Evolutionary conservation across 2,888 invertebrate genomes (phyloP).

Genomic region (Watsonalla binaria): DNA sequence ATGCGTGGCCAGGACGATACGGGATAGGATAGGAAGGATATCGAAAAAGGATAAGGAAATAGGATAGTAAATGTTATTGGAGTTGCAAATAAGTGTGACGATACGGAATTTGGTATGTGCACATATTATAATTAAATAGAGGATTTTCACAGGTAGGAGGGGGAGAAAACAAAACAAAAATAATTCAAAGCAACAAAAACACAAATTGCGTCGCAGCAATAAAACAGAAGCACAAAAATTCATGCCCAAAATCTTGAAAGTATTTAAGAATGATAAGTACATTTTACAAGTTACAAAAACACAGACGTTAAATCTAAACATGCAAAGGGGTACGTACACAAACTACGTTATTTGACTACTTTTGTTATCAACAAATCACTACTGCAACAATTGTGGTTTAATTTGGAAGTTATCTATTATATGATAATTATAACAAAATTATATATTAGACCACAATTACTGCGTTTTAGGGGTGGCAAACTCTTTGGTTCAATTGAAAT

Average conservation of each 20-base stretch:
- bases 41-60: slow-evolving; percentile 3
- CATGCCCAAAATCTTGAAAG: slow-evolving; percentile 33
- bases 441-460: neutral
- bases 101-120: slow-evolving; percentile 1
- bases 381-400: slow-evolving; percentile 4
- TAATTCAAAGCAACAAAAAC: slow-evolving; percentile 73
- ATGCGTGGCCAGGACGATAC: neutral
- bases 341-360: slow-evolving; percentile 9
- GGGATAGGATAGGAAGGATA: slow-evolving; percentile 20
- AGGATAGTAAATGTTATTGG: slow-evolving; percentile 12
- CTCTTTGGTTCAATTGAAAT: neutral
- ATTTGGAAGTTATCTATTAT: neutral
- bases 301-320: slow-evolving; percentile 45
- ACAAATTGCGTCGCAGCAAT: slow-evolving; percentile 62
- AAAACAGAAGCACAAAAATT: slow-evolving; percentile 52
- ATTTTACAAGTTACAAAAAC: slow-evolving; percentile 44
- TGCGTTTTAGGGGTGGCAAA: neutral
- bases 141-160: slow-evolving; percentile 17
- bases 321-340: slow-evolving; percentile 28
- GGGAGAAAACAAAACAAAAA: slow-evolving; percentile 53
- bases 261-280: neutral
- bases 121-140: slow-evolving; percentile 5
- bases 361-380: slow-evolving; percentile 5
- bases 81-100: neutral
- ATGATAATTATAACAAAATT: neutral